Percentiles rank a stretch among this genome's conserved stretches.
These are phyloP conservation scores for Stictonetta naevosa DNA, from an alignment of 2,113 vertebrate species.

Conservation along the genomic window DNA sequence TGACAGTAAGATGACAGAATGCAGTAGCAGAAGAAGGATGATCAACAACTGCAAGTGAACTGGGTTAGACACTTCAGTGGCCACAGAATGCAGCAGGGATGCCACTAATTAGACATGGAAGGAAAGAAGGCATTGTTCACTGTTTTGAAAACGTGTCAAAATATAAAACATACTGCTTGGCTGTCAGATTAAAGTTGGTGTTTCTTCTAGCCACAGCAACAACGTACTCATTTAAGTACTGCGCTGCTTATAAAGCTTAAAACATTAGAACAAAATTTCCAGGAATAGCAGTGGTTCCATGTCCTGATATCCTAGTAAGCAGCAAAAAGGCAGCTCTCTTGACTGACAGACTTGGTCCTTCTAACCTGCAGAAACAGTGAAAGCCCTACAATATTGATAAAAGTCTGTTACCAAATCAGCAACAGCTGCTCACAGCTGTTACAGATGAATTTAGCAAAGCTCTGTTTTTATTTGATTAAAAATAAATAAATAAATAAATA, in stretches of 20 bases:
- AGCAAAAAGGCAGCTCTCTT: neutral
- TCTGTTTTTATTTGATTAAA: neutral
- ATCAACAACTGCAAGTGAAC: neutral
- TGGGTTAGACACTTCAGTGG: neutral
- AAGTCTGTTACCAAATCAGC: neutral
- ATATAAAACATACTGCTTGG: neutral
- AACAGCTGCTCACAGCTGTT: neutral
- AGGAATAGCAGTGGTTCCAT: neutral
- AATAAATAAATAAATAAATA: neutral
- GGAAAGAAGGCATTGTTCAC: neutral
- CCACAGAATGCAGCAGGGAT: neutral
- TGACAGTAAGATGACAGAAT: neutral
- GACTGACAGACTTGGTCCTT: neutral
- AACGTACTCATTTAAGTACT: neutral
- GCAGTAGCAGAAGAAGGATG: neutral
- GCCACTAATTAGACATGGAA: neutral
- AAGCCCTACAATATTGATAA: neutral
- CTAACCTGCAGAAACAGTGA: neutral
- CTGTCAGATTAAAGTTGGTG: neutral
- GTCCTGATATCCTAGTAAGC: neutral
- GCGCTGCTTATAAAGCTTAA: neutral
- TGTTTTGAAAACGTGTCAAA: neutral
- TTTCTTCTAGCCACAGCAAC: neutral
- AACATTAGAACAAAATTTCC: neutral
- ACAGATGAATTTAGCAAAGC: neutral